phyloP scores from a whole-genome alignment of 1,140 invertebrate genomes.

The Rhysida immarginata region DNA sequence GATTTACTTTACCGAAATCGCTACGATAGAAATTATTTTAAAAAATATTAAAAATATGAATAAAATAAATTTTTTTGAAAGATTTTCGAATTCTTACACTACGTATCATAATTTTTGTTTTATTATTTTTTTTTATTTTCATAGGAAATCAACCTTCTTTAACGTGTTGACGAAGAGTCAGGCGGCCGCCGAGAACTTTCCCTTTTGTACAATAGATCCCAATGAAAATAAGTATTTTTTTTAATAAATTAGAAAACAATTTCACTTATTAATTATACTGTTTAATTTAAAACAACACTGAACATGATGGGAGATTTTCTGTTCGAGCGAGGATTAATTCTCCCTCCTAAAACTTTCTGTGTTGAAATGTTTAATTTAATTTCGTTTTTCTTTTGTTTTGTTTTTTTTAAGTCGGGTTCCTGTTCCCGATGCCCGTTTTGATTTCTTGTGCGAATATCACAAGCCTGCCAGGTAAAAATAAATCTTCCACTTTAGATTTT shows the following conservation, averaged over 20 bases:
- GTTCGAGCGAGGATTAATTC: too few species aligned
- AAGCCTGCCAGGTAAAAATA: slow-evolving; percentile 72
- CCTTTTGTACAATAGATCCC: slow-evolving; percentile 99
- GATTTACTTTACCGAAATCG: too few species aligned
- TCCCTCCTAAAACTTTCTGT: too few species aligned
- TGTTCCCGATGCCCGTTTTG: slow-evolving; percentile 89
- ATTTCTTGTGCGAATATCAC: slow-evolving; percentile 83
- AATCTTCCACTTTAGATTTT: slow-evolving; percentile 12
- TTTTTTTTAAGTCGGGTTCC: slow-evolving; percentile 71
- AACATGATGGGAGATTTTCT: too few species aligned
- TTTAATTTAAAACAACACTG: too few species aligned
- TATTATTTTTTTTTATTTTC: slow-evolving; percentile 17
- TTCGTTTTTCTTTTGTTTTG: too few species aligned
- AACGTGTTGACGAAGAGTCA: slow-evolving; percentile 95
- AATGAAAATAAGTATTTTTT: slow-evolving; percentile 96
- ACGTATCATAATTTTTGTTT: not conserved
- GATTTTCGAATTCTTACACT: too few species aligned
- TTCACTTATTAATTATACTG: too few species aligned
- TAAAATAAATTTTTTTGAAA: too few species aligned
- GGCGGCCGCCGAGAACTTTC: slow-evolving; percentile 94
- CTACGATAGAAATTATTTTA: too few species aligned
- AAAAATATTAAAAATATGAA: too few species aligned
- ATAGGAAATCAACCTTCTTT: slow-evolving; percentile 94
- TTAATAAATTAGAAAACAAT: not conserved
- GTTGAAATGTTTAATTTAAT: too few species aligned